phyloP scores from a whole-genome alignment of 2,797 vertebrate genomes.

The Oryzias sinensis region DNA sequence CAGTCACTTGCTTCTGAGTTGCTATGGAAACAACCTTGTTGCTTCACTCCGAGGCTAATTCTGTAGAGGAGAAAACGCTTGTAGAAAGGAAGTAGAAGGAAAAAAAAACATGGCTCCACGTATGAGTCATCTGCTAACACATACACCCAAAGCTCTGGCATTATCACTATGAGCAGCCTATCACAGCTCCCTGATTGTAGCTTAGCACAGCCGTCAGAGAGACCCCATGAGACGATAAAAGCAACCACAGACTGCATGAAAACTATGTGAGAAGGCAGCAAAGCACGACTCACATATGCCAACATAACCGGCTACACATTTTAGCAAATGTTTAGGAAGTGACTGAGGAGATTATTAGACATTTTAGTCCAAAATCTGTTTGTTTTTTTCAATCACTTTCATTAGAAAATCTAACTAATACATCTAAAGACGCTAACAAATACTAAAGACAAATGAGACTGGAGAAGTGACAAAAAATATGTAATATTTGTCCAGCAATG shows the following conservation, averaged over 20 bases:
- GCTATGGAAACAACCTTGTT: conserved; percentile 76
- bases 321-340: background rate
- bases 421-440: no score
- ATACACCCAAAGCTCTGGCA: conserved; percentile 40
- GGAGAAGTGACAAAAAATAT: no score
- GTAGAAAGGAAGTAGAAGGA: conserved; percentile 33
- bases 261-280: conserved; percentile 22
- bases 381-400: no score
- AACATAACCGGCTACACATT: conserved; percentile 5
- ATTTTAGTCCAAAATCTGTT: no score
- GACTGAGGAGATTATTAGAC: background rate
- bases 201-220: conserved; percentile 42
- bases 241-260: conserved; percentile 18
- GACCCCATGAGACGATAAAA: conserved; percentile 46
- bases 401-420: no score
- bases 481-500: no score
- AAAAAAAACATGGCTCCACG: conserved; percentile 46
- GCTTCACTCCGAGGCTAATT: conserved; percentile 53
- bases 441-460: no score
- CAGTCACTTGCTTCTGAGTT: conserved; percentile 61
- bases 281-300: conserved; percentile 27
- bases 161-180: conserved; percentile 46
- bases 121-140: conserved; percentile 66
- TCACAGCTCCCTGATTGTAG: conserved; percentile 48
- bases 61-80: conserved; percentile 41